phyloP scores from a whole-genome alignment of 1,140 invertebrate genomes.

The Anastatus disparis region DNA sequence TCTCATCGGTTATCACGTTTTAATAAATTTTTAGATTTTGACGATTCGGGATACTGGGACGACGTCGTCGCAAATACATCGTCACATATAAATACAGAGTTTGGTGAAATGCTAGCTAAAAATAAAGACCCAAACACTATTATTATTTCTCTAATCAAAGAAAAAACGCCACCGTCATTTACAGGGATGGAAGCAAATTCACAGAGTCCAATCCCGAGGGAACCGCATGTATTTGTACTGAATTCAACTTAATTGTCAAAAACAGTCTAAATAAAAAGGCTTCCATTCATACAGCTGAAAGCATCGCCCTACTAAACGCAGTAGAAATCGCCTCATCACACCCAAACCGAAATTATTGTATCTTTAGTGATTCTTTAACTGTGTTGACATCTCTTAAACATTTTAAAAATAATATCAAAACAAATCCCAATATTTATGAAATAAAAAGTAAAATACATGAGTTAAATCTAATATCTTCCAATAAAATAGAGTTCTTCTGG shows the following conservation, averaged over 20 bases:
- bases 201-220: not conserved
- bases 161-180: no score
- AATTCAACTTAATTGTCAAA: not conserved
- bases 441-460: not conserved
- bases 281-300: not conserved
- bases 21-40: no score
- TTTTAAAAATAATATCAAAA: not conserved
- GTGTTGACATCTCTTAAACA: not conserved
- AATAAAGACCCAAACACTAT: no score
- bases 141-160: no score
- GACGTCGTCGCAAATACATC: no score
- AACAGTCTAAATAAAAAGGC: not conserved
- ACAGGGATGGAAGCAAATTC: slow-evolving; percentile 3
- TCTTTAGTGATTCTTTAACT: not conserved
- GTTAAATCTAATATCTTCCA: not conserved
- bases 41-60: no score
- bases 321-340: not conserved
- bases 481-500: not conserved
- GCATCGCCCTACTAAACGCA: not conserved
- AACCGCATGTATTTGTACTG: not conserved
- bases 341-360: not conserved
- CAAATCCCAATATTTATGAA: not conserved
- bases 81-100: no score
- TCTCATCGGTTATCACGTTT: no score
- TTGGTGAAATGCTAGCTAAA: no score